Evolutionary conservation across 2,888 invertebrate genomes (phyloP).

Genomic region (Drosophila tanythrix): DNA sequence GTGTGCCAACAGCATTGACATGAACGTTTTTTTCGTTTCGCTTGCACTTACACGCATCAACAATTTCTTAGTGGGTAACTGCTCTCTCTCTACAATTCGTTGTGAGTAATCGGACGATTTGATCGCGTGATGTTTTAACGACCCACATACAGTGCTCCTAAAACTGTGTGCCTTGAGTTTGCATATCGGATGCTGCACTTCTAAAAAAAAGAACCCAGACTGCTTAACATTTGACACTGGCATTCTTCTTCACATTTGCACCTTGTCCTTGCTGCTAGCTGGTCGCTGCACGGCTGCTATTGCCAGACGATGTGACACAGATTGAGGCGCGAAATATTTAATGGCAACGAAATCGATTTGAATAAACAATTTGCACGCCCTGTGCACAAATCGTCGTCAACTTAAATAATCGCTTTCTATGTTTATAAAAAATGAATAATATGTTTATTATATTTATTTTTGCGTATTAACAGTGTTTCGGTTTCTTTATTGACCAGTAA

Average conservation of each 20-base stretch:
- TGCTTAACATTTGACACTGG: constrained; percentile 19
- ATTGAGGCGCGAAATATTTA: constrained; percentile 56
- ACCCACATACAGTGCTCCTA: constrained; percentile 12
- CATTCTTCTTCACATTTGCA: constrained; percentile 7
- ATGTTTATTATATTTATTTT: background rate
- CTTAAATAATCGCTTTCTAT: constrained; percentile 56
- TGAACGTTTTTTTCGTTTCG: constrained; percentile 42
- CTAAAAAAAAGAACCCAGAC: background rate
- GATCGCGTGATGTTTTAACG: constrained; percentile 73
- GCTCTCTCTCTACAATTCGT: constrained; percentile 58
- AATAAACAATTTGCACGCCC: constrained; percentile 70
- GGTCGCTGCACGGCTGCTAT: constrained; percentile 6
- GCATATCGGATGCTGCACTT: constrained; percentile 28
- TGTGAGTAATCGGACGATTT: constrained; percentile 70
- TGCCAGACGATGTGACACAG: constrained; percentile 60
- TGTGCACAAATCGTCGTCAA: constrained; percentile 36
- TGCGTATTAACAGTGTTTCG: background rate
- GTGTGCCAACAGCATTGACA: constrained; percentile 53
- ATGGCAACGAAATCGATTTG: constrained; percentile 62
- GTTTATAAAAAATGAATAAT: background rate
- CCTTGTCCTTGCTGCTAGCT: constrained; percentile 3
- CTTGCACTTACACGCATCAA: constrained; percentile 29
- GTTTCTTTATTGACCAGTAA: constrained; percentile 46
- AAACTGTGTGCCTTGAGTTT: constrained; percentile 52
- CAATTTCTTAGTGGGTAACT: constrained; percentile 4